A percentile compares a stretch with the other conserved stretches of the same genome.
phyloP scores from a whole-genome alignment of 2,888 invertebrate species.

The Sepioteuthis lessoniana region DNA sequence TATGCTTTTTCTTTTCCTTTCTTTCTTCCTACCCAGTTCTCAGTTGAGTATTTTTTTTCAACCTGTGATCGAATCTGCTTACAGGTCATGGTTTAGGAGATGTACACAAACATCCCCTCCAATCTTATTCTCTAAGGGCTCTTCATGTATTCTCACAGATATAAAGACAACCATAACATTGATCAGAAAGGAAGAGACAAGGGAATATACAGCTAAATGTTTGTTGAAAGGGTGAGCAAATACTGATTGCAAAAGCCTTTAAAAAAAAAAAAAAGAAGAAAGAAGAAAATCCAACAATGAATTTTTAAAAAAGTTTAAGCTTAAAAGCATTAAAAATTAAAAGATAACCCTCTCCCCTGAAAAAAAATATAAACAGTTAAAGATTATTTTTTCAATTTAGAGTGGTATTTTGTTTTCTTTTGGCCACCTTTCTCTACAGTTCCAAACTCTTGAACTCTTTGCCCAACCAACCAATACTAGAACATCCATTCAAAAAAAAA shows the following conservation, averaged over 20 bases:
- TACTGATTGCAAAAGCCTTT: background rate
- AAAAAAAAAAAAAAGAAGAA: background rate
- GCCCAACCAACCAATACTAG: background rate
- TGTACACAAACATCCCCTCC: background rate
- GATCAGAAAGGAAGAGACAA: conserved; percentile 2
- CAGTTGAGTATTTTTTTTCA: background rate
- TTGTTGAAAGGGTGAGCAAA: background rate
- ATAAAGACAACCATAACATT: conserved; percentile 21
- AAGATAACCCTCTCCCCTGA: background rate
- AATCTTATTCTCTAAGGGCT: background rate
- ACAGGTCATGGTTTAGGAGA: background rate
- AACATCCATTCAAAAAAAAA: background rate
- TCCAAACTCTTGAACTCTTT: background rate
- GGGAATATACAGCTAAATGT: background rate
- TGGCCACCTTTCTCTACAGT: background rate
- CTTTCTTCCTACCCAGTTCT: background rate
- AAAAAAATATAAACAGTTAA: background rate
- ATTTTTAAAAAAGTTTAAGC: background rate
- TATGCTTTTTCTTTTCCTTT: background rate
- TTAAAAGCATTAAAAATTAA: conserved; percentile 1
- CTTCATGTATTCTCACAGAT: conserved; percentile 2
- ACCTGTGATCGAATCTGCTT: background rate
- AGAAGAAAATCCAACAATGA: background rate
- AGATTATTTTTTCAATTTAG: background rate
- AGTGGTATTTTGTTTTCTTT: background rate